Evolutionary conservation across 2,797 vertebrate genomes (phyloP), one percentile per base, ranked within the genome.

Genomic region (Percopsis omiscomaycus): DNA sequence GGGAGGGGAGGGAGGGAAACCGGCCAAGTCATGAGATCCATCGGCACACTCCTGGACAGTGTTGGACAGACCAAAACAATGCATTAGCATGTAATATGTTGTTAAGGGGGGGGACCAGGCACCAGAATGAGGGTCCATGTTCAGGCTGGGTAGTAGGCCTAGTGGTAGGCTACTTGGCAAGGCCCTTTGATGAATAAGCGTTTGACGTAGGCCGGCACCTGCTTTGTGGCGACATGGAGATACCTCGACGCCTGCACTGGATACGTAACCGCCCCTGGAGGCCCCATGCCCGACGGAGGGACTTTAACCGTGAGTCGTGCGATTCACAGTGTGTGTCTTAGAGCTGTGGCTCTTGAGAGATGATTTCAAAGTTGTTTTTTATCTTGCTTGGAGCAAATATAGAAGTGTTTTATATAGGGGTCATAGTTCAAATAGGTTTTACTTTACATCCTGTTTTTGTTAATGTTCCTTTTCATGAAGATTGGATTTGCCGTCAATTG

Each of bases 251-350:
- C 74, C 84, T 98, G 63, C 93, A 89, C 78, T 96, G 96, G 96
- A 85, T 96, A 74, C 88, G 92, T 42, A 91, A 80, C 14, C 87
- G 93, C 80, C 92, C 94, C 46, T 94, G 95, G 94, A 93, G 93
- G 84, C 85, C 91, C 48, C 74, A 91, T 71, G 88, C 88, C 69
- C 69, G 80, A 76, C 89, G 82, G 58, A 85, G 93, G 64, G 88
- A 88, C 62, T 92, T 96, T 89, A 94, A 92, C 82, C 90, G 97
- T 99, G 89, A 98, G 97, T 94, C 57, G 52, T 55, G 48, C 29
- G 46, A 12, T 3, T 13, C 37, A 42, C 37, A 42, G 51, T 5
- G 8, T 61, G 45, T 65, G 37, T 50, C 4, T 12, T 22, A 30
- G 14, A 46, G 3, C 22, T 22, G 22, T 22, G 22, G 22, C 22